phyloP scores from a whole-genome alignment of 2,113 vertebrate genomes.

The Mungos mungo region DNA sequence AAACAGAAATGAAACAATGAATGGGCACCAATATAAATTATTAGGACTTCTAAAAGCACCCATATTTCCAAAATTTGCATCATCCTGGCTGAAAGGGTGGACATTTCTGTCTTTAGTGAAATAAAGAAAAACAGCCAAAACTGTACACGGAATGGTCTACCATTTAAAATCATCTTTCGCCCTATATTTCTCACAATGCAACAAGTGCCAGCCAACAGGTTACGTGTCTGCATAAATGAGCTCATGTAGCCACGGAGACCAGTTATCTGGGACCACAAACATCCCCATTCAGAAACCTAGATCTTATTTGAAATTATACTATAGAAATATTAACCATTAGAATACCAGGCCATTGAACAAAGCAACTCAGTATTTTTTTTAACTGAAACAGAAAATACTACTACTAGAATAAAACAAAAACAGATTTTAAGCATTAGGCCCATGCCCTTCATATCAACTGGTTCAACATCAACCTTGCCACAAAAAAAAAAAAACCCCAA shows the following conservation, averaged over 20 bases:
- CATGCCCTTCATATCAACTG: neutral
- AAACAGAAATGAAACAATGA: conserved; percentile 28
- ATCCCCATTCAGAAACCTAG: neutral
- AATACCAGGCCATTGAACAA: neutral
- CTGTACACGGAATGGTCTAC: neutral
- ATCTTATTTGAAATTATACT: neutral
- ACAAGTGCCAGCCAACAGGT: neutral
- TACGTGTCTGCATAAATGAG: neutral
- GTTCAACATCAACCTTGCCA: neutral
- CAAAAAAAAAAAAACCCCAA: neutral
- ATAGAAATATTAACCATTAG: neutral
- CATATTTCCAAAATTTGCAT: conserved; percentile 11
- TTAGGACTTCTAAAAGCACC: neutral
- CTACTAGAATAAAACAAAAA: neutral
- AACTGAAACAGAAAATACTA: neutral
- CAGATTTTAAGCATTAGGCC: neutral
- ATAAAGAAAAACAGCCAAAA: neutral
- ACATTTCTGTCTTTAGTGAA: neutral
- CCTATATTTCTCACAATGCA: neutral
- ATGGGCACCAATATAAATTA: neutral
- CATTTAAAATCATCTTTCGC: neutral
- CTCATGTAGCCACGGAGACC: neutral
- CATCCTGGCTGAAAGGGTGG: neutral
- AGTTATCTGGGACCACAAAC: neutral
- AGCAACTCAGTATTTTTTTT: neutral